Base-by-base conservation (phyloP, 1,140 invertebrate genomes). In the Drosophila insularis region DNA sequence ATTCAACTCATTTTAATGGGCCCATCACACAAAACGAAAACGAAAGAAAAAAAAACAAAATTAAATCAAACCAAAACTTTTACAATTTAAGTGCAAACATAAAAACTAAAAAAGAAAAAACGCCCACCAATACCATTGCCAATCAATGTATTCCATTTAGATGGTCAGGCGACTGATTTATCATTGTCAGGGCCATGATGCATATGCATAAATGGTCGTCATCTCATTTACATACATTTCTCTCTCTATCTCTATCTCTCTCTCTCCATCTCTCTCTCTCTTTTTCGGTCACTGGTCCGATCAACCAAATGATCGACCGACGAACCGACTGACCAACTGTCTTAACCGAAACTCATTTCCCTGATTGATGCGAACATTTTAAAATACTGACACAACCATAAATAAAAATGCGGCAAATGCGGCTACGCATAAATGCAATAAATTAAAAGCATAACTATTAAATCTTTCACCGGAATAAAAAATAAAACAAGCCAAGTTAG, bases 311-410 rank as follows among this genome's bases (percentile, higher is more conserved):
- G 14, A 17, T 46, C 43, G 17, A 60, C 67, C 58, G 62, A 71
- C 67, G 4, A 59, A 73, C 67, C 81, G 74, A 35, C 32, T 11
- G 32, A 35, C 32, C 10, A 35, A 40, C 39, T 14, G 43, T 46
- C 43, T 46, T 46, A 14, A 11, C 43, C 68, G 76, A 86, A 87
- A 72, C 85, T 89, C 84, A 89, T 89, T 89, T 89, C 70, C 68
- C 85, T 89, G 84, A 89, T 89, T 84, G 84, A 89, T 89, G 84
- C 40, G 66, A 74, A 78, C 73, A 80, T 89, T 89, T 89, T 80
- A 71, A 80, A 74, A 72, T 70, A 63, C 74, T 80, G 84, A 71
- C 85, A 78, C 40, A 40, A 72, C 80, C 77, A 82, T 87, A 87
- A 87, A 87, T 87, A 80, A 89, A 64, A 63, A 66, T 73, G 68